Conservation (phyloP, 2,888 invertebrate species). For the Epirrhoe alternata region DNA sequence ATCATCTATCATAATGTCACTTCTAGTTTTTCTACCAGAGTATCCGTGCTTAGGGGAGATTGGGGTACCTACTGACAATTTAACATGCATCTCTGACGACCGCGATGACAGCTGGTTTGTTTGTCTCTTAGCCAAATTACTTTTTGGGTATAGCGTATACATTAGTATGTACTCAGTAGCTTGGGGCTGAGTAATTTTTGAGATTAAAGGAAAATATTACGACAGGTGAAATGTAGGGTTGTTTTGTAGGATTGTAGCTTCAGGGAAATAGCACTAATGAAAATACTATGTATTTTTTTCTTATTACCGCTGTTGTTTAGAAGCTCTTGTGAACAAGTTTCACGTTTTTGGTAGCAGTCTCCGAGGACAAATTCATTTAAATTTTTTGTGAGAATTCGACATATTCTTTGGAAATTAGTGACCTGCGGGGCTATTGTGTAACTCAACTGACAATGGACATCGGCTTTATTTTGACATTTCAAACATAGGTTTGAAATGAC, state of each 20-base stretch:
- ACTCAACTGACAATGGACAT: too few relatives aligned
- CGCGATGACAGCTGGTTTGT: conserved; percentile 46
- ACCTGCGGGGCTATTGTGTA: too few relatives aligned
- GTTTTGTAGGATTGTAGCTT: conserved; percentile 10
- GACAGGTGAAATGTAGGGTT: conserved; percentile 18
- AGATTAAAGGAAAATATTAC: conserved; percentile 37
- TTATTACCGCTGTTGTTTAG: neutral
- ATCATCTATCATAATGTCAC: conserved; percentile 22
- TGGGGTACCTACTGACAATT: conserved; percentile 54
- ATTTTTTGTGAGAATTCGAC: too few relatives aligned
- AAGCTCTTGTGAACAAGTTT: too few relatives aligned
- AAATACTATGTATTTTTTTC: neutral
- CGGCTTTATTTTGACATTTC: too few relatives aligned
- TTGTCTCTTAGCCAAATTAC: conserved; percentile 70
- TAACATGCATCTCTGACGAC: conserved; percentile 52
- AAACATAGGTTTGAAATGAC: too few relatives aligned
- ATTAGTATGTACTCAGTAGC: conserved; percentile 27
- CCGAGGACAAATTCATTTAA: too few relatives aligned
- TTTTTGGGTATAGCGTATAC: conserved; percentile 41
- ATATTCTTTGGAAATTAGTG: too few relatives aligned
- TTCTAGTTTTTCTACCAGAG: conserved; percentile 32
- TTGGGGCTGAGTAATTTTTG: conserved; percentile 36
- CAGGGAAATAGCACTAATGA: neutral
- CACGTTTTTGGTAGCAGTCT: too few relatives aligned
- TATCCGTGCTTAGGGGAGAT: conserved; percentile 36